Evolutionary conservation across 2,888 invertebrate genomes (phyloP), one percentile per base, ranked within the genome.

Genomic region (Anarsia innoxiella): DNA sequence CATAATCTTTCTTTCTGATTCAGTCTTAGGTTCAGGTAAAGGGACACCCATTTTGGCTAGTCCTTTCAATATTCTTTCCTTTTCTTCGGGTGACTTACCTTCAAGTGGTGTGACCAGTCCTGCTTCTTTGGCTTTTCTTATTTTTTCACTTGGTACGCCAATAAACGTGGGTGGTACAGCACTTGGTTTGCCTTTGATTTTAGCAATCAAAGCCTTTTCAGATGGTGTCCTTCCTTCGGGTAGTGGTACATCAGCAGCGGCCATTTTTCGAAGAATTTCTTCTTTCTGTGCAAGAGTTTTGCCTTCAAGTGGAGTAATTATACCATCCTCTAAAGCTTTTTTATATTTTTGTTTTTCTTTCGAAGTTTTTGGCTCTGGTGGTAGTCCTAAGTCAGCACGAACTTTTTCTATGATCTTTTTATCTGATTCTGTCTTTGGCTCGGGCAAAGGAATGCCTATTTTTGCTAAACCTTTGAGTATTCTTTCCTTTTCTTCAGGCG

Each of bases 201-300:
- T 53, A 3, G 43, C 37, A 27, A 57, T 46, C 5, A 57, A 31
- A 2, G 46, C 40, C 33, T 52, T 52, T 44, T 56, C 55, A 3
- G 61, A 59, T 14, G 49, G 4, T 2, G 59, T 59, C 10, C 59
- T 38, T 1, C 58, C 59, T 44, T 56, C 36, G 9, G 66, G 58
- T 11, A 66, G 34, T 0, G 55, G 45, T 9, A 64, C 14, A 1
- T 56, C 61, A 16, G 44, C 31, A 5, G 51, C 46, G 2, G 50
- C 51, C 31, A 49, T 44, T 2, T 30, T 43, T 29, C 29, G 39
- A 19, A 63, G 26, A 13, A 59, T 44, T 6, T 53, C 54, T 37
- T 57, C 54, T 36, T 58, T 64, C 23, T 61, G 31, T 2, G 40
- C 16, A 1, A 42, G n/a, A 2, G 55, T 14, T 44, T 62, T 55